A percentile compares a stretch with the other conserved stretches of the same genome.
Evolutionary conservation across 2,113 vertebrate species (phyloP).

Genomic region (Tautogolabrus adspersus): DNA sequence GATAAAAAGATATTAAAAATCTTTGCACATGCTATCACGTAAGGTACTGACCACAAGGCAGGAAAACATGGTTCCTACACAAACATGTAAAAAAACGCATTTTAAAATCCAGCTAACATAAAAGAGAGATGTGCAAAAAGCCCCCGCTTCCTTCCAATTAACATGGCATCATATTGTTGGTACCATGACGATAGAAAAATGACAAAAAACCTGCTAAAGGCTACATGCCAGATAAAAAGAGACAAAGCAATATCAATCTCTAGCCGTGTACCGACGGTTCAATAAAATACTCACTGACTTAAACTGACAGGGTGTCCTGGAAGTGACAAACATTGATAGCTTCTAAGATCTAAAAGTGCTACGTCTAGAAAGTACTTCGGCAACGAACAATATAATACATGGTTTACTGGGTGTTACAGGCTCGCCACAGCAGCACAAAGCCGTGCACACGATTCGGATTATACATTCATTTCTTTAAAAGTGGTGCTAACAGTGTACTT

Average conservation of each 20-base stretch:
- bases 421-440: constrained; percentile 4
- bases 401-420: neutral
- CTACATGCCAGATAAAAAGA: constrained; percentile 1
- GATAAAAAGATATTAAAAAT: neutral
- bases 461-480: constrained; percentile 73
- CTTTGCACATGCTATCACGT: neutral
- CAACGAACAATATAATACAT: constrained; percentile 12
- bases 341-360: constrained; percentile 1
- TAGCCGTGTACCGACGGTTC: neutral
- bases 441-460: constrained; percentile 15
- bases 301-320: neutral
- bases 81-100: neutral
- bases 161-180: constrained; percentile 3
- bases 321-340: constrained; percentile 15
- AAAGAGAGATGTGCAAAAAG: constrained; percentile 63
- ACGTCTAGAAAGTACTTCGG: neutral
- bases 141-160: constrained; percentile 13
- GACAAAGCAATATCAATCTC: neutral
- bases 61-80: neutral
- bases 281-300: neutral
- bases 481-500: constrained; percentile 40
- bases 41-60: neutral
- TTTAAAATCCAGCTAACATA: neutral
- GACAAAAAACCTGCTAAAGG: constrained; percentile 7
- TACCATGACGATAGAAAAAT: constrained; percentile 5